These are phyloP conservation scores for Drosophila sproati DNA, from an alignment of 1,140 invertebrate species.

Conservation along the genomic window DNA sequence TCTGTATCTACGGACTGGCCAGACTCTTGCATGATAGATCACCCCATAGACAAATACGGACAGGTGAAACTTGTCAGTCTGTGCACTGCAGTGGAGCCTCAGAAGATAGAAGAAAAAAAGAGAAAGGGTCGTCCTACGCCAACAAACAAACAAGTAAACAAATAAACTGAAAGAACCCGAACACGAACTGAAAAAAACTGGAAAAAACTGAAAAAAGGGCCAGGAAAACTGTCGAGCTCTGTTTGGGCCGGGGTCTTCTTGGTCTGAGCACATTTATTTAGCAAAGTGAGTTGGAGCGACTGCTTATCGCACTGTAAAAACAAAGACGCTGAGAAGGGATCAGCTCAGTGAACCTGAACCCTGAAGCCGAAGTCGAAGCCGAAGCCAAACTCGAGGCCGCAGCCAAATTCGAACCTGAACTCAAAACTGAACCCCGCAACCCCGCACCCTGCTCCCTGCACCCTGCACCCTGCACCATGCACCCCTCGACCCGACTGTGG, in stretches of 20 bases:
- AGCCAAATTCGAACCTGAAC: constrained; percentile 2
- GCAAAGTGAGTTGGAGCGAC: constrained; percentile 13
- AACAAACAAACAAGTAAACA: constrained; percentile 69
- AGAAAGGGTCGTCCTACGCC: constrained; percentile 74
- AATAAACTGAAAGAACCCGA: constrained; percentile 32
- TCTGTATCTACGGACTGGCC: constrained; percentile 24
- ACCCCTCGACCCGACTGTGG: not conserved
- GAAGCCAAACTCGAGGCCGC: constrained; percentile 2
- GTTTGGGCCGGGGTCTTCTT: not conserved
- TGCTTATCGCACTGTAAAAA: constrained; percentile 75
- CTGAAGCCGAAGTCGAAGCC: constrained; percentile 1
- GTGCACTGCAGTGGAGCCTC: constrained; percentile 28
- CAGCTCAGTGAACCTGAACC: constrained; percentile 74
- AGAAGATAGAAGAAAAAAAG: constrained; percentile 19
- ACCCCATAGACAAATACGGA: constrained; percentile 80
- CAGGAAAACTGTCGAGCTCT: constrained; percentile 48
- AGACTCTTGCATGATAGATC: constrained; percentile 72
- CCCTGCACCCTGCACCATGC: no score
- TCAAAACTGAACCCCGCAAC: not conserved
- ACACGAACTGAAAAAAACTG: constrained; percentile 15
- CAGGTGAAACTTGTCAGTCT: constrained; percentile 82
- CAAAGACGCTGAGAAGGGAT: constrained; percentile 73
- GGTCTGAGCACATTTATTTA: constrained; percentile 22
- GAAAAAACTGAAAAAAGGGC: constrained; percentile 24
- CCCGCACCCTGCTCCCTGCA: no score